Percentiles rank a stretch among this genome's conserved stretches.
Conservation (phyloP, 2,113 vertebrate species). For the Butorides virescens region DNA sequence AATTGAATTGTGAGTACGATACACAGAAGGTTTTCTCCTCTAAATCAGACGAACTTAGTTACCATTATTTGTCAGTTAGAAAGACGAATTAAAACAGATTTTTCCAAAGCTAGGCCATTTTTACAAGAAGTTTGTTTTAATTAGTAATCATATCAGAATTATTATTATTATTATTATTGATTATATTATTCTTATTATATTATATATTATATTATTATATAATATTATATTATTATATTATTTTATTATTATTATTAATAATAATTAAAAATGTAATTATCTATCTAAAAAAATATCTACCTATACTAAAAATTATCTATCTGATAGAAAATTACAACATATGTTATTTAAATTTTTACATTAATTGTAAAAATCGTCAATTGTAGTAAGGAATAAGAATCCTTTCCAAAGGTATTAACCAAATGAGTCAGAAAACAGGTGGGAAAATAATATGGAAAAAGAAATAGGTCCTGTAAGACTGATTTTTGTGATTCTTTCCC, state of each 20-base stretch:
- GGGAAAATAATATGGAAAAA: neutral
- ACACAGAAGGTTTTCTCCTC: neutral
- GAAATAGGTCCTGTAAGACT: neutral
- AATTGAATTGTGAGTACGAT: neutral
- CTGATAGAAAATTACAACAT: neutral
- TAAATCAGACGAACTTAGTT: neutral
- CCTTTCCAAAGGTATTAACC: neutral
- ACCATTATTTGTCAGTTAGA: neutral
- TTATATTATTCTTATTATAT: too few relatives aligned
- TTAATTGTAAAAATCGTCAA: neutral
- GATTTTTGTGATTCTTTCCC: neutral
- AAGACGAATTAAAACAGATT: neutral
- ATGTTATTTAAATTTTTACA: neutral
- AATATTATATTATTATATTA: too few relatives aligned
- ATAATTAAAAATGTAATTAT: neutral
- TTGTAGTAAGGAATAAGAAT: neutral
- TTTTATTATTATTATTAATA: too few relatives aligned
- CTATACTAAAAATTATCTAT: neutral
- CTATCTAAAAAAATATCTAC: neutral
- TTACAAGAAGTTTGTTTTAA: neutral
- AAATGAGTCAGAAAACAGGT: neutral
- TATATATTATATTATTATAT: too few relatives aligned
- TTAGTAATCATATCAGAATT: too few relatives aligned
- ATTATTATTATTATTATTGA: too few relatives aligned
- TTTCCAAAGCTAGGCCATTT: neutral